Evolutionary conservation across 1,140 invertebrate species (phyloP).

Genomic region (Plectrocnemia conspersa): DNA sequence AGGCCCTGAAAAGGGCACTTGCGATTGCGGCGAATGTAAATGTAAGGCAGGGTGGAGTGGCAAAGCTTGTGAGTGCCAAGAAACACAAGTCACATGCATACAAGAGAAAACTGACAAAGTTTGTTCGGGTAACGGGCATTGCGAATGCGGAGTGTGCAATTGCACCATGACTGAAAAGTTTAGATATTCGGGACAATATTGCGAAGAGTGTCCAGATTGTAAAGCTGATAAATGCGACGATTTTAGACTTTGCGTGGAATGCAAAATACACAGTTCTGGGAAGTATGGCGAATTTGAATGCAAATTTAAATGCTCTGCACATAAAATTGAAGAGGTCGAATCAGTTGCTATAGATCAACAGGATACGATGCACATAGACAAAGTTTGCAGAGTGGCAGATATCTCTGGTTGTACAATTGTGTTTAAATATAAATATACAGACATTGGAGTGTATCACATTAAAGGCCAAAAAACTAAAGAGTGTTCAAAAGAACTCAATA

Average conservation of each 20-base stretch:
- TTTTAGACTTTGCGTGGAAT: conserved; percentile 73
- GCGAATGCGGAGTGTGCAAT: conserved; percentile 60
- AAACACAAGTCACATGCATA: conserved; percentile 57
- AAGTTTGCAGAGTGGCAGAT: conserved; percentile 41
- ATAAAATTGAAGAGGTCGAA: conserved; percentile 38
- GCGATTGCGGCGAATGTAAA: conserved; percentile 62
- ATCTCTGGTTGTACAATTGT: conserved; percentile 51
- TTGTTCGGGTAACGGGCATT: conserved; percentile 61
- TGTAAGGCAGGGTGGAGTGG: conserved; percentile 60
- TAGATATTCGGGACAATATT: conserved; percentile 57
- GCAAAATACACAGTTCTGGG: conserved; percentile 63
- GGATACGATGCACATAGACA: conserved; percentile 43
- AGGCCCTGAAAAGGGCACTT: conserved; percentile 57
- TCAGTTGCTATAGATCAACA: conserved; percentile 46
- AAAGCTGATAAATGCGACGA: conserved; percentile 58
- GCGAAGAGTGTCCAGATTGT: conserved; percentile 55
- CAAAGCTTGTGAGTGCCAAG: conserved; percentile 62
- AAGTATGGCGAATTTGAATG: conserved; percentile 52
- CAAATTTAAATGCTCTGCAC: conserved; percentile 50
- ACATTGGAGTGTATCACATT: conserved; percentile 44
- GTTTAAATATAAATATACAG: conserved; percentile 52
- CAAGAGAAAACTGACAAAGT: conserved; percentile 52
- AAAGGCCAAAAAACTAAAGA: conserved; percentile 41
- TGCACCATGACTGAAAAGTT: conserved; percentile 52
- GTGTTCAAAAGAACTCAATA: conserved; percentile 45